These are phyloP conservation scores for Grallaria varia DNA, from an alignment of 2,113 vertebrate species.

Conservation along the genomic window DNA sequence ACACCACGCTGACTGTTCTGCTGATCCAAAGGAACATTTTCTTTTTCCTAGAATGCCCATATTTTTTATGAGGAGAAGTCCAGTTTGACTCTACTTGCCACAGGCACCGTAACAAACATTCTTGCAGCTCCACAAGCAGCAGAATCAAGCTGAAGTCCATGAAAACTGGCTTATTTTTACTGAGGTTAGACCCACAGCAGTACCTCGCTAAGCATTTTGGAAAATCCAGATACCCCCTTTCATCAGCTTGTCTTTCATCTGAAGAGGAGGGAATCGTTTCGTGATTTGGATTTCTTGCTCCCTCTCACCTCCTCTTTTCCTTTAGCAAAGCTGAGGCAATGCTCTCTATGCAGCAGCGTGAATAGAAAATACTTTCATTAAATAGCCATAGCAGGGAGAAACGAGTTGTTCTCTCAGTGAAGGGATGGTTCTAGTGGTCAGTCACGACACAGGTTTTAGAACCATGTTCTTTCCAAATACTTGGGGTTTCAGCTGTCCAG, in stretches of 20 bases:
- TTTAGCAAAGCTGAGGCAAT: background rate
- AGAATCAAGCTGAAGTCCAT: background rate
- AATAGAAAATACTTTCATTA: background rate
- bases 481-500: background rate
- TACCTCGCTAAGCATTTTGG: background rate
- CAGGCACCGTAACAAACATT: background rate
- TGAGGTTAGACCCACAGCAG: background rate
- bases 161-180: background rate
- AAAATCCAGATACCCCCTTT: background rate
- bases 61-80: background rate
- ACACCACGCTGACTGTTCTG: background rate
- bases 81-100: background rate
- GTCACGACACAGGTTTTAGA: background rate
- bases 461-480: background rate
- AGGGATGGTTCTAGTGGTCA: background rate
- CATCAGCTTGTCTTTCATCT: background rate
- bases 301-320: background rate
- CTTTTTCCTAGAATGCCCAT: background rate
- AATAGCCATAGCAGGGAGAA: background rate
- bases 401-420: background rate
- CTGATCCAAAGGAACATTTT: background rate
- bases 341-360: background rate
- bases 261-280: background rate
- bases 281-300: background rate
- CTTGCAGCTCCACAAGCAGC: background rate